Conservation (phyloP, 2,113 vertebrate species). For the Tonatia bakeri region DNA sequence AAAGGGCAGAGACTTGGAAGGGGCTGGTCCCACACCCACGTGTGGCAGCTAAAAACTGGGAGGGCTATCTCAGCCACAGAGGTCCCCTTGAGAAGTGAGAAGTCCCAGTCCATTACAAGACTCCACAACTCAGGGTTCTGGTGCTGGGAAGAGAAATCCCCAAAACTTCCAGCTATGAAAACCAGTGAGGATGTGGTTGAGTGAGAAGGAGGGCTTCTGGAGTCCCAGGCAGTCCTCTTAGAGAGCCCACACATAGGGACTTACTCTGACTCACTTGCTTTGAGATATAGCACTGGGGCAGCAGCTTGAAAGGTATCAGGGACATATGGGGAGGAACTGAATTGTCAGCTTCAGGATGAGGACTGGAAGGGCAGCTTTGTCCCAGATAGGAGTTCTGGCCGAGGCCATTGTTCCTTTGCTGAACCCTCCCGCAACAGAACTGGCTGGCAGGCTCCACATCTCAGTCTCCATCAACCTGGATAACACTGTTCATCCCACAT, state of each 20-base stretch:
- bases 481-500: too few relatives aligned
- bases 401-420: not conserved
- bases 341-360: not conserved
- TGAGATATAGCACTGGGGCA: not conserved
- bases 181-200: not conserved
- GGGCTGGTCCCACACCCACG: not conserved
- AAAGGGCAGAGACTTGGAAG: not conserved
- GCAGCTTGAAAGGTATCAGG: not conserved
- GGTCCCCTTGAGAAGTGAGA: too few relatives aligned
- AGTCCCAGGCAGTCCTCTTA: not conserved
- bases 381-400: not conserved
- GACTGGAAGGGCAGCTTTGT: not conserved
- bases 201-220: not conserved
- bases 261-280: not conserved
- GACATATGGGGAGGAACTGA: not conserved
- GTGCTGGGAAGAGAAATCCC: too few relatives aligned
- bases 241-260: not conserved
- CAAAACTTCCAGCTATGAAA: too few relatives aligned
- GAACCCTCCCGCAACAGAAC: not conserved
- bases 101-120: too few relatives aligned
- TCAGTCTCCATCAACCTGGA: too few relatives aligned
- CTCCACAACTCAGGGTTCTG: too few relatives aligned
- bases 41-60: too few relatives aligned
- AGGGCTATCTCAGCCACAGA: too few relatives aligned
- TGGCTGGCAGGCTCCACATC: not conserved